Conservation (phyloP, 2,888 invertebrate species). For the Cryptocheilus praepositus region DNA sequence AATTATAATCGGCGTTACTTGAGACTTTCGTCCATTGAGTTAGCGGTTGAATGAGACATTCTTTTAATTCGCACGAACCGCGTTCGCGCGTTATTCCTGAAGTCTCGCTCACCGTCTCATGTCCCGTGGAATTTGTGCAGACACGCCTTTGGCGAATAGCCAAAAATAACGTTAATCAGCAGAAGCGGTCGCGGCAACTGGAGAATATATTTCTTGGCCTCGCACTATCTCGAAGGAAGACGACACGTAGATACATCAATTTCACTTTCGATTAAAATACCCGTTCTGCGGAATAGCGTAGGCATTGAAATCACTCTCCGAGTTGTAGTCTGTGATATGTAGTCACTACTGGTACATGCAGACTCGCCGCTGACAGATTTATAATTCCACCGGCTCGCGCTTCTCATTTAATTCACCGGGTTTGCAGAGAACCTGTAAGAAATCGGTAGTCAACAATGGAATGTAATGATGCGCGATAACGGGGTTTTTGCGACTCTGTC, state of each 20-base stretch:
- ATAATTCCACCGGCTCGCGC: background rate
- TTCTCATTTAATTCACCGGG: constrained; percentile 22
- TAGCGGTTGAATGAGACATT: too few relatives aligned
- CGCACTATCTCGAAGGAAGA: constrained; percentile 10
- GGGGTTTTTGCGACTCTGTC: too few relatives aligned
- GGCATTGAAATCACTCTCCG: constrained; percentile 28
- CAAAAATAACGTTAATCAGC: constrained; percentile 54
- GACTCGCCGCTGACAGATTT: background rate
- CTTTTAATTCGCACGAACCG: too few relatives aligned
- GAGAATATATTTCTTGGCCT: constrained; percentile 25
- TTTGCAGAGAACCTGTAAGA: constrained; percentile 16
- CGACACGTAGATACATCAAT: constrained; percentile 15
- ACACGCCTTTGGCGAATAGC: constrained; percentile 39
- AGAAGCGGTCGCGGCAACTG: constrained; percentile 36
- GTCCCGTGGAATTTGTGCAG: constrained; percentile 37
- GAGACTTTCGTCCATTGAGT: too few relatives aligned
- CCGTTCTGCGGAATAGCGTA: constrained; percentile 22
- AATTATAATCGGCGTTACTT: too few relatives aligned
- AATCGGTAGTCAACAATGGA: background rate
- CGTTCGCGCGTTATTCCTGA: too few relatives aligned
- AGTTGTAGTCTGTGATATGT: constrained; percentile 7
- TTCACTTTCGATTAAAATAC: constrained; percentile 23
- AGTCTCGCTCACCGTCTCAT: constrained; percentile 10
- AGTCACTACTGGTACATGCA: background rate
- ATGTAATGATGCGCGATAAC: too few relatives aligned